Evolutionary conservation across 2,113 vertebrate species (phyloP), one percentile per base, ranked within the genome.

Genomic region (Tursiops truncatus): DNA sequence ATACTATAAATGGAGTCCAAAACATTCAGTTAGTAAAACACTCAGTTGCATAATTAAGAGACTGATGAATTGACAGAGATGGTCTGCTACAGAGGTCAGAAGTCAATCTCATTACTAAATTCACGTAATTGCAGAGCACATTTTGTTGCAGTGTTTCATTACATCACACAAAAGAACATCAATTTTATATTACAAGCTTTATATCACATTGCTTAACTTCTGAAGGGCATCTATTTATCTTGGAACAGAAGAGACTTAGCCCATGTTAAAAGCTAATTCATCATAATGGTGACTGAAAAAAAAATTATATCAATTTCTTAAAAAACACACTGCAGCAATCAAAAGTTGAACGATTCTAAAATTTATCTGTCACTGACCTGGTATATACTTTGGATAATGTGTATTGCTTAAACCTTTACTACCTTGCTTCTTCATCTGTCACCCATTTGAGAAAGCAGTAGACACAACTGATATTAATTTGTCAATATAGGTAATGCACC

Each of bases 181-280:
- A 76, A 31, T 36, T 74, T 89, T 67, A 67, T 53, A 76, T 44
- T 56, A 71, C 8, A 94, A 53, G 63, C 10, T 83, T 76, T 86
- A 47, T 36, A 91, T 21, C 11, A 56, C 20, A 74, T 38, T 95
- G 53, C 47, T 93, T 58, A 88, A 60, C 36, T 97, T 93, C 33
- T 94, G 2, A 65, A 70, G 36, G 31, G 8, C 15, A 90, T 71
- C 56, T 81, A 60, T 63, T 44, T 71, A n/a, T 79, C 74, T 47
- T 76, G 65, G 5, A 93, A 95, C 86, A 56, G 36, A 67, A 89
- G 67, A 91, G 25, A 93, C 21, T 91, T 53, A 77, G 36, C 31
- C 33, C 60, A 11, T n/a, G 62, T 84, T n/a, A 44, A 97, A 92
- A 65, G n/a, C n/a, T 82, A 92, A 79, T 67, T 92, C 41, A 83